phyloP scores from a whole-genome alignment of 2,797 vertebrate genomes.

The Mustela erminea region DNA sequence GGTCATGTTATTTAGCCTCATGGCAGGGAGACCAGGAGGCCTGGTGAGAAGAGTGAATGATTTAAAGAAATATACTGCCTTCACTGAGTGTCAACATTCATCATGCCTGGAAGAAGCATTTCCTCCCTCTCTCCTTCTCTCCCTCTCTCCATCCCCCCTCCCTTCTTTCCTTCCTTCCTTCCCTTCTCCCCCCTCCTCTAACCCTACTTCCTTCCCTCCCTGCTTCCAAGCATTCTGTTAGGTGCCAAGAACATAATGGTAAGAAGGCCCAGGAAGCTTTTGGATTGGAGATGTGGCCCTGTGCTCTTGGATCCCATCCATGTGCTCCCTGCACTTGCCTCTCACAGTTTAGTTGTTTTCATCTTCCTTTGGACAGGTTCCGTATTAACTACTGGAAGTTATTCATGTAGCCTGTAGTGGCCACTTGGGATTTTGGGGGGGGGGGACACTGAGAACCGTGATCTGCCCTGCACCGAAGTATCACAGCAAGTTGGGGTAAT shows the following conservation, averaged over 20 bases:
- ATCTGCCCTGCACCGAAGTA: neutral
- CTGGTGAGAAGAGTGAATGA: neutral
- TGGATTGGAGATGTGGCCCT: neutral
- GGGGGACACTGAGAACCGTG: neutral
- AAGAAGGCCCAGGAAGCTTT: neutral
- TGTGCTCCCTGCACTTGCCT: neutral
- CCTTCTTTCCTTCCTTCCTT: neutral
- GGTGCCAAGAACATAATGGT: neutral
- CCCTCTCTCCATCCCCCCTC: no score
- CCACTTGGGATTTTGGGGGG: neutral
- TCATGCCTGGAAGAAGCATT: neutral
- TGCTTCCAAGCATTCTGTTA: neutral
- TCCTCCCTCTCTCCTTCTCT: accelerated
- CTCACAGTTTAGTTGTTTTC: neutral
- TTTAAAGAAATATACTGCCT: neutral
- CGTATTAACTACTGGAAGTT: neutral
- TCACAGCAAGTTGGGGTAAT: neutral
- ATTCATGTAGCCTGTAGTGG: neutral
- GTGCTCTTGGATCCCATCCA: neutral
- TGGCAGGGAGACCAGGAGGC: neutral
- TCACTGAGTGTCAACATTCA: neutral
- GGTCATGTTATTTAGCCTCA: neutral
- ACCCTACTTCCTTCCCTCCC: neutral
- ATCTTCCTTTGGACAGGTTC: neutral
- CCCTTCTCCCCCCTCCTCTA: neutral